Conservation (phyloP, 2,113 vertebrate species). For the Anoplopoma fimbria region DNA sequence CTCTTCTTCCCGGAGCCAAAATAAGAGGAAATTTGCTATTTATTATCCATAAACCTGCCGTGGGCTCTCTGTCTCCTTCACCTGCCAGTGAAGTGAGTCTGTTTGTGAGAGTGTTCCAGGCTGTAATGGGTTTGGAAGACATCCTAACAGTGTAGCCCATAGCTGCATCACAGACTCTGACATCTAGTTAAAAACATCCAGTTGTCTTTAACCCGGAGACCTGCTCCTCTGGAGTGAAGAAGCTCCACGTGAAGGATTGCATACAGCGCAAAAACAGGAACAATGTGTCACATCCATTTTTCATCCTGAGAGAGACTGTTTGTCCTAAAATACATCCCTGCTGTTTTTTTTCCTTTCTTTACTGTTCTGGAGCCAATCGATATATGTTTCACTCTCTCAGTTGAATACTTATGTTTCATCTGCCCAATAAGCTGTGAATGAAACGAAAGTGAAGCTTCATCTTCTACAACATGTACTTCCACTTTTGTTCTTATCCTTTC, state of each 20-base stretch:
- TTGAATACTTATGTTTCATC: slow-evolving; percentile 42
- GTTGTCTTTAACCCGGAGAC: slow-evolving; percentile 40
- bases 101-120: slow-evolving; percentile 30
- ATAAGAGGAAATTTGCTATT: slow-evolving; percentile 50
- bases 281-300: background rate
- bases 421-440: slow-evolving; percentile 27
- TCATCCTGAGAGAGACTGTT: background rate
- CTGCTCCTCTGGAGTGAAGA: background rate
- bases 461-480: slow-evolving; percentile 6
- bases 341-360: background rate
- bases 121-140: slow-evolving; percentile 52
- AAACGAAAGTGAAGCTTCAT: slow-evolving; percentile 34
- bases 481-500: background rate
- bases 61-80: slow-evolving; percentile 27
- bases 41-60: slow-evolving; percentile 43
- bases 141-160: slow-evolving; percentile 2
- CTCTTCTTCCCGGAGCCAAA: slow-evolving; percentile 26
- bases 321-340: background rate
- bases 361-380: background rate
- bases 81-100: slow-evolving; percentile 38
- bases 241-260: background rate
- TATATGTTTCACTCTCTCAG: background rate
- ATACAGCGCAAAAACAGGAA: background rate
- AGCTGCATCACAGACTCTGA: slow-evolving; percentile 38
- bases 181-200: slow-evolving; percentile 50